Base-by-base conservation (phyloP, 2,797 vertebrate species). In the Pipistrellus nathusii region DNA sequence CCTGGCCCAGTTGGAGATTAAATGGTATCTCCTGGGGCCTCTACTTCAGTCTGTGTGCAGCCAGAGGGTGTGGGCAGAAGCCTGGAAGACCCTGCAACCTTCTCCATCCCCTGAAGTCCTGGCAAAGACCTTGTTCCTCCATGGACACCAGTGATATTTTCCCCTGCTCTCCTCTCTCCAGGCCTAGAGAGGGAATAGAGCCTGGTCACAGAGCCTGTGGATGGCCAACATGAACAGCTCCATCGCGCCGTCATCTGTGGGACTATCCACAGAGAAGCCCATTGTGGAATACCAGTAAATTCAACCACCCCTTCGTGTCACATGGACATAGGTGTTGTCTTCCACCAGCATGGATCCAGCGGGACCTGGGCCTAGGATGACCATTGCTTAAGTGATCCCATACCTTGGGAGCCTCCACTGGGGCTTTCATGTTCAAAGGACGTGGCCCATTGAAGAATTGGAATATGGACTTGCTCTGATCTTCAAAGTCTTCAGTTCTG, bases 341-440 rank as follows among this genome's bases (percentile, higher is more conserved):
- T 48, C 46, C 46, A 48, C 46, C 46, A 48, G 46, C 46, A 48
- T 14, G 46, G 46, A 48, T 48, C 46, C 97, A 97, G 98, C 97
- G 95, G 97, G 98, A 95, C 32, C 7, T 12, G 0, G 6, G 3
- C 78, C 95, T 44, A 23, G 0, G 14, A 94, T 98, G 97, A 98
- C 98, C 98, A 97, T 97, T 92, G 68, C 95, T 96, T 55, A 87
- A 0, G 68, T 2, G 35, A 92, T 97, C 97, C 96, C 96, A 97
- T 96, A 96, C 98, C 97, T 98, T 71, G 95, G 8, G 20, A 48
- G 94, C 95, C 98, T 89, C 76, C 73, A 94, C 90, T 57, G n/a
- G 95, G 95, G 87, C 98, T 98, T 98, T 98, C 95, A 98, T 98
- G 98, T 98, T 98, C 98, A 98, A 98, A 98, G 97, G 64, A 96